Evolutionary conservation across 2,113 vertebrate genomes (phyloP).

Genomic region (Eurypyga helias): DNA sequence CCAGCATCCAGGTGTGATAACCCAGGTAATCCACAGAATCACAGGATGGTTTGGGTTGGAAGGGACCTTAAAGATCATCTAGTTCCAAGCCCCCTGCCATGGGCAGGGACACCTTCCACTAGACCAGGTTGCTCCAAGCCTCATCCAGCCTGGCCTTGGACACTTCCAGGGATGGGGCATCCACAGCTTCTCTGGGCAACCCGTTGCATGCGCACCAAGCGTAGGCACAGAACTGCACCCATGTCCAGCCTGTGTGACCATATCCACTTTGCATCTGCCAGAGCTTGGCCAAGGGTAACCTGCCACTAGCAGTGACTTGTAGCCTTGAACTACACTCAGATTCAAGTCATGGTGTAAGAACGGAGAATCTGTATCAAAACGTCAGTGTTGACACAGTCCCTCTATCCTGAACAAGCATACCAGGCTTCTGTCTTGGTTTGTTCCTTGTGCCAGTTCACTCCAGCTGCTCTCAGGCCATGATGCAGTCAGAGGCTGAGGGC

Average conservation of each 20-base stretch:
- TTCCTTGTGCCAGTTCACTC: no score
- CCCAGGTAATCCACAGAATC: neutral
- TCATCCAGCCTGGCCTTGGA: no score
- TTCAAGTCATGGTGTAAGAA: neutral
- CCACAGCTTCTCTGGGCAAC: no score
- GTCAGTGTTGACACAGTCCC: neutral
- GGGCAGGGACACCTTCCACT: no score
- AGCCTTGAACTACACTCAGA: neutral
- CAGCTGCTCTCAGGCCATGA: no score
- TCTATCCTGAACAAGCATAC: accelerated
- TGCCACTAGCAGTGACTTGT: neutral
- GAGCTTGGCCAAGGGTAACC: neutral
- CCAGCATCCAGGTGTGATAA: accelerated
- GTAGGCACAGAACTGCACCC: neutral
- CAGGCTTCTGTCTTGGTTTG: no score
- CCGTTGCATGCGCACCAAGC: no score
- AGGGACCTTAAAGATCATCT: no score
- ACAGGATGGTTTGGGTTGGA: no score
- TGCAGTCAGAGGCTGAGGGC: neutral
- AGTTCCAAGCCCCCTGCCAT: no score
- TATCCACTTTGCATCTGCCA: neutral
- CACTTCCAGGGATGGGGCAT: no score
- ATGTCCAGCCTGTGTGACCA: neutral
- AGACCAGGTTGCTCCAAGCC: no score
- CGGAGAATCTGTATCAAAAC: neutral